A percentile compares a stretch with the other conserved stretches of the same genome.
phyloP scores from a whole-genome alignment of 64 coral and sea anemone species.

The Anthopleura sola region DNA sequence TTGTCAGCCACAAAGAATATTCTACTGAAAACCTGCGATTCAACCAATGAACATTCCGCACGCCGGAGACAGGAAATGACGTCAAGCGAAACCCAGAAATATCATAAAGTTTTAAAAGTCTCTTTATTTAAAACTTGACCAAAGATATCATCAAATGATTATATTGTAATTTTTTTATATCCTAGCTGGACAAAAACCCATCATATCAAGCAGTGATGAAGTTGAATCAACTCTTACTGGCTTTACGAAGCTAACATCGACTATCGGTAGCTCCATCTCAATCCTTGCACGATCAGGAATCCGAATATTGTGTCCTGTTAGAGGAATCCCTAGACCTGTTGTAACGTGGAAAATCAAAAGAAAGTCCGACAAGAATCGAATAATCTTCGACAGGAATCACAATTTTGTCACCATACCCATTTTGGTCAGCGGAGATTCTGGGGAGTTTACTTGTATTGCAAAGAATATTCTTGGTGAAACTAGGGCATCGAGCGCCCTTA shows the following conservation, averaged over 20 bases:
- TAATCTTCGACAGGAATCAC: not conserved
- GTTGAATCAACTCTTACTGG: not conserved
- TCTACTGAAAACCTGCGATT: too few relatives aligned
- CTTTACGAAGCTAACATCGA: not conserved
- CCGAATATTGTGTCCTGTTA: conserved; percentile 25
- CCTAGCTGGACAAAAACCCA: conserved; percentile 16
- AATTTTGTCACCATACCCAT: conserved; percentile 18
- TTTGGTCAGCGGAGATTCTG: conserved; percentile 25
- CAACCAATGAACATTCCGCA: too few relatives aligned
- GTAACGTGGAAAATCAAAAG: conserved; percentile 43
- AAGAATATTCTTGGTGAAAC: conserved; percentile 48
- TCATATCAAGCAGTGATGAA: conserved; percentile 17
- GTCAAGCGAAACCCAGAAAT: too few relatives aligned
- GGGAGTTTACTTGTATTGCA: conserved; percentile 62
- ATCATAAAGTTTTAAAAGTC: too few relatives aligned
- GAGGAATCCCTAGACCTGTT: conserved; percentile 58
- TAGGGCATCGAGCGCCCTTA: conserved; percentile 31
- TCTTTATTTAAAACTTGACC: too few relatives aligned
- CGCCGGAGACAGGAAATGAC: too few relatives aligned
- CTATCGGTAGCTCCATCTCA: conserved; percentile 20
- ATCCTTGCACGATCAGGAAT: conserved; percentile 12
- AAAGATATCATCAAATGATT: not conserved
- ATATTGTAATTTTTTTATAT: not conserved
- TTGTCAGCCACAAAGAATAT: too few relatives aligned
- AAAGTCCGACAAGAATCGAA: conserved; percentile 12